Conservation (phyloP, 2,797 vertebrate species). For the Lagodon rhomboides region DNA sequence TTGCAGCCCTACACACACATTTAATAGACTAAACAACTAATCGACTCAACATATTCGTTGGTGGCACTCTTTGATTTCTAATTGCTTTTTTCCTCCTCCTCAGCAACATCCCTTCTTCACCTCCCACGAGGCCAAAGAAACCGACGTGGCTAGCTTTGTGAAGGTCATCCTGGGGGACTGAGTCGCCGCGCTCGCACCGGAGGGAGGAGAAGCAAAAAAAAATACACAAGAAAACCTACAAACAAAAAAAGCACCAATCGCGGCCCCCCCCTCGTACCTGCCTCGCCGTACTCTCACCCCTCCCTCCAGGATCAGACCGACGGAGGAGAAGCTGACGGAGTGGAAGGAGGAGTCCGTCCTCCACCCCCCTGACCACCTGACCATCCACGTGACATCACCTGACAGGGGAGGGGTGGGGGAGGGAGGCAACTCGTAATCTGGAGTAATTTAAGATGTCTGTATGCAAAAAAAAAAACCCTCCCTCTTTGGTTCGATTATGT, state of each 20-base stretch:
- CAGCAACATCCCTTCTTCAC: constrained; percentile 97
- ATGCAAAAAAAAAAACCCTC: constrained; percentile 40
- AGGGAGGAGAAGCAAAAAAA: constrained; percentile 31
- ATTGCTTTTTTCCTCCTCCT: constrained; percentile 3
- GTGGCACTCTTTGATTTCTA: neutral
- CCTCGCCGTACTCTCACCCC: constrained; percentile 1
- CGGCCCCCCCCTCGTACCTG: constrained; percentile 60
- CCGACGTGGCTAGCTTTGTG: constrained; percentile 97
- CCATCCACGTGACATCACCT: constrained; percentile 4
- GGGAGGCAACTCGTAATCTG: constrained; percentile 46
- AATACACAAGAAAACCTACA: constrained; percentile 16
- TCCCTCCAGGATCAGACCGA: constrained; percentile 25
- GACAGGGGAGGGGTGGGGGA: constrained; percentile 13
- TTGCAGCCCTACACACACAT: no score
- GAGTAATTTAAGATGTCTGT: constrained; percentile 57
- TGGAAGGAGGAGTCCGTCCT: constrained; percentile 19
- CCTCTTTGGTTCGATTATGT: constrained; percentile 30
- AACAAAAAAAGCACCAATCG: constrained; percentile 53
- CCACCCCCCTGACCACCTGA: neutral
- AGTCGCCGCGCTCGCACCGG: constrained; percentile 60
- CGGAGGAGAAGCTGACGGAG: constrained; percentile 38
- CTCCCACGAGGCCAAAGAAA: constrained; percentile 95
- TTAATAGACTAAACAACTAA: no score
- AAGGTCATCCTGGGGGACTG: constrained; percentile 94
- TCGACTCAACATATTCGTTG: neutral